Evolutionary conservation across 2,888 invertebrate genomes (phyloP), one percentile per base, ranked within the genome.

Genomic region (Drosophila kanekoi): DNA sequence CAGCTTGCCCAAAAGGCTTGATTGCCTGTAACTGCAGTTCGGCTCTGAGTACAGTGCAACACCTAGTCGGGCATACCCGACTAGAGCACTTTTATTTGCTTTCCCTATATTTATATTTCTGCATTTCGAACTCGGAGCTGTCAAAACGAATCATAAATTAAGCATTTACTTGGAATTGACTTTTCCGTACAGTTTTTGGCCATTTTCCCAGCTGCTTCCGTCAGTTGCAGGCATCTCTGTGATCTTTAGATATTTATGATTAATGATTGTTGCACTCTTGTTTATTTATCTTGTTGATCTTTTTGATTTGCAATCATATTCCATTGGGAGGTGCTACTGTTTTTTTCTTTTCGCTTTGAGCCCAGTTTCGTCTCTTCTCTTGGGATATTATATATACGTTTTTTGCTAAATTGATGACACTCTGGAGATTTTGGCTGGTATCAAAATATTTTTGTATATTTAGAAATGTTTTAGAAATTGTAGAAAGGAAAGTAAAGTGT

Each of bases 401-500:
- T 28, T 28, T 28, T 28, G 28, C 63, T 37, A 49, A 76, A 89
- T 81, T 76, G 82, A 90, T 89, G 81, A 60, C 69, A 68, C 91
- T 84, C 89, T 69, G 37, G 90, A 71, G 81, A 75, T 51, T 47
- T 14, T n/a, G 1, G 6, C 14, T 33, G 44, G 45, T 47, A 86
- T 90, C 90, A 91, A 89, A 90, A 91, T 89, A 91, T 90, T 90
- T 89, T 62, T 64, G 74, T 76, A 81, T 66, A 64, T 59, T 65
- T 54, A 51, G 23, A 40, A 48, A 45, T 14, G 11, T 11, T 49
- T 16, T 41, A n/a, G n/a, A 18, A 32, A 53, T 23, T 16, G 11
- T 11, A 11, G 14, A 11, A 41, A 43, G 20, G 9, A 33, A 18
- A 57, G 28, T 14, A 38, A 28, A 28, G 28, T 28, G 28, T 8